A percentile compares a stretch with the other conserved stretches of the same genome.
These are phyloP conservation scores for Tichodroma muraria DNA, from an alignment of 2,113 vertebrate species.

Conservation along the genomic window DNA sequence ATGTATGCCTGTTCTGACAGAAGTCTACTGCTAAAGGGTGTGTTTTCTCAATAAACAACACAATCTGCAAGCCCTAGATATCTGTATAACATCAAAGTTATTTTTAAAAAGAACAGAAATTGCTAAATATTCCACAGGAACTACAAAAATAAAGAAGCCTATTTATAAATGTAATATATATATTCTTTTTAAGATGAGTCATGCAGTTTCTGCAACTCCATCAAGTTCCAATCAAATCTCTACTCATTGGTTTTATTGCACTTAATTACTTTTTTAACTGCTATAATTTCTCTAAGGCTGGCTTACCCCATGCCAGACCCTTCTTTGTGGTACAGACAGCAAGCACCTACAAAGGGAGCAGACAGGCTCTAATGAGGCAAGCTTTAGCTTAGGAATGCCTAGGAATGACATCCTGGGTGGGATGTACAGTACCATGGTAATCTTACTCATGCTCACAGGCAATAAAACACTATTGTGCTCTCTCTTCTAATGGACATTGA, in stretches of 20 bases:
- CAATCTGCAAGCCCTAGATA: not conserved
- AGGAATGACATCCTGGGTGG: not conserved
- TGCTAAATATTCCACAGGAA: conserved; percentile 1
- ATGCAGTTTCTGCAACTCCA: not conserved
- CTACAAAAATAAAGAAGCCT: not conserved
- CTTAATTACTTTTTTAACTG: not conserved
- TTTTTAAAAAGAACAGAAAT: not conserved
- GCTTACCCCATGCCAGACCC: not conserved
- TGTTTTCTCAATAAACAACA: not conserved
- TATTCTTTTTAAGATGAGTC: not conserved
- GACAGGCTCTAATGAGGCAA: not conserved
- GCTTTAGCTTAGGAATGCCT: not conserved
- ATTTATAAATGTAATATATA: conserved; percentile 3
- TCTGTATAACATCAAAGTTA: not conserved
- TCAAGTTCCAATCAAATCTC: not conserved
- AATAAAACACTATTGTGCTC: not conserved
- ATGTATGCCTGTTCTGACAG: not conserved
- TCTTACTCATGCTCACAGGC: not conserved
- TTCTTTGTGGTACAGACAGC: not conserved
- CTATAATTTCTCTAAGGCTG: not conserved
- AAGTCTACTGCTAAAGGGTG: not conserved
- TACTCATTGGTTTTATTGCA: not conserved
- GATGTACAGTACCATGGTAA: not conserved
- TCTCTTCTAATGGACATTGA: not conserved
- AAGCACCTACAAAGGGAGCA: not conserved